phyloP scores from a whole-genome alignment of 2,888 invertebrate genomes.

The Galeopsomyia nigrocyanea region DNA sequence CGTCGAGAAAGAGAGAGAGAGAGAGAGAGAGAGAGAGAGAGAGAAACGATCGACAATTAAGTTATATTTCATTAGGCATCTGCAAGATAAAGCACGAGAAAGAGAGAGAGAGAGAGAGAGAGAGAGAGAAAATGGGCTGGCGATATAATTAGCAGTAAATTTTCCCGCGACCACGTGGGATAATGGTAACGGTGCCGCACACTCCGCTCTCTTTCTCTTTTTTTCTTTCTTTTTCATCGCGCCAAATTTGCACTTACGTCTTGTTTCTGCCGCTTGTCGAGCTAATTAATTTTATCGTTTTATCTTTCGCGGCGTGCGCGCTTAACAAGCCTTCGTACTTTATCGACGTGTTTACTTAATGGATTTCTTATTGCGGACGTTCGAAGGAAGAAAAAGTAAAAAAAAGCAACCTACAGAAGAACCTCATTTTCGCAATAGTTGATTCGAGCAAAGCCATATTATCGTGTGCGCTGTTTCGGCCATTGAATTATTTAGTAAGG shows the following conservation, averaged over 20 bases:
- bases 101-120: slow-evolving; percentile 17
- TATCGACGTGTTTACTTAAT: no score
- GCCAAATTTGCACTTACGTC: slow-evolving; percentile 31
- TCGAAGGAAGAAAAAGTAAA: no score
- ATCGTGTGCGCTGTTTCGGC: no score
- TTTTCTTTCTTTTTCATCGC: slow-evolving; percentile 18
- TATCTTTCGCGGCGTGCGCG: background rate
- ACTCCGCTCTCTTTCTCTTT: no score
- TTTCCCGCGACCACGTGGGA: slow-evolving; percentile 41
- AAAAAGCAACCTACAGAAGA: no score
- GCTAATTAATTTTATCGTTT: slow-evolving; percentile 23
- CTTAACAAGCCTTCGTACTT: background rate
- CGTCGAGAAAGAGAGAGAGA: background rate
- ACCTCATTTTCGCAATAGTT: no score
- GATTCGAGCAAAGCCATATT: no score
- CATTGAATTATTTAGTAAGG: no score
- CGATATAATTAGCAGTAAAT: slow-evolving; percentile 50
- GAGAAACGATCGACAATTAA: slow-evolving; percentile 39
- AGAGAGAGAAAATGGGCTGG: slow-evolving; percentile 1
- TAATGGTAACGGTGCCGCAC: slow-evolving; percentile 34
- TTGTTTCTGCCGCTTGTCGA: slow-evolving; percentile 12
- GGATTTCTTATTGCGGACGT: no score
- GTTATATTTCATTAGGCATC: slow-evolving; percentile 44
- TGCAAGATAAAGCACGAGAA: slow-evolving; percentile 35
- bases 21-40: background rate